Conservation (phyloP, 2,888 invertebrate species). For the Caenorhabditis becei region DNA sequence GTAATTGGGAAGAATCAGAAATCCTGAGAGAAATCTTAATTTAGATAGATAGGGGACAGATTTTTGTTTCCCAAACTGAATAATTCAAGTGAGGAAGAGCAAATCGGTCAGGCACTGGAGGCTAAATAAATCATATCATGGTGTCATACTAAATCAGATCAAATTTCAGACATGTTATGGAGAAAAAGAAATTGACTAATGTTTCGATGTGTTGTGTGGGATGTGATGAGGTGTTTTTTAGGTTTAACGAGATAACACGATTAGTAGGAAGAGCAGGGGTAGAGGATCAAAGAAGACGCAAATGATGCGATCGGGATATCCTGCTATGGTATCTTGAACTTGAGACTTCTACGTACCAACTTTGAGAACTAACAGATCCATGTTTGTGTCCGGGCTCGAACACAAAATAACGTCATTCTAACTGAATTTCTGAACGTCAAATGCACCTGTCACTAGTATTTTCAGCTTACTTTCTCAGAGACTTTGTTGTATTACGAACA, state of each 20-base stretch:
- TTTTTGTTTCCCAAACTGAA: not conserved
- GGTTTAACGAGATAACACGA: constrained; percentile 35
- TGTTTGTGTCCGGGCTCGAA: not conserved
- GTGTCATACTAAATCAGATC: constrained; percentile 21
- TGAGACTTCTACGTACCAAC: too few species aligned
- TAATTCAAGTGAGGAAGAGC: not conserved
- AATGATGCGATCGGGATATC: not conserved
- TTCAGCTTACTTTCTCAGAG: not conserved
- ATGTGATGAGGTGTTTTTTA: constrained; percentile 13
- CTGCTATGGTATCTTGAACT: too few species aligned
- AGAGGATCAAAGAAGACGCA: constrained; percentile 12
- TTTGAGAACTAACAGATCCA: too few species aligned
- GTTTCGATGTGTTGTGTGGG: constrained; percentile 19
- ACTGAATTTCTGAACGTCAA: not conserved
- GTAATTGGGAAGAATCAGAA: constrained; percentile 24
- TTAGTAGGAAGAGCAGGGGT: constrained; percentile 11
- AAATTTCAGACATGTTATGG: not conserved
- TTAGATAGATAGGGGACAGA: not conserved
- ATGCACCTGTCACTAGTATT: not conserved
- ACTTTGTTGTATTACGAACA: not conserved
- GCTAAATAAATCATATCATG: constrained; percentile 28
- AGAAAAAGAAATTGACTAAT: not conserved
- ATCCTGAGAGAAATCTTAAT: not conserved
- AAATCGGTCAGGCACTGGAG: not conserved
- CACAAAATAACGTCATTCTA: not conserved